Base-by-base conservation (phyloP, 2,797 vertebrate species). In the Acridotheres tristis region DNA sequence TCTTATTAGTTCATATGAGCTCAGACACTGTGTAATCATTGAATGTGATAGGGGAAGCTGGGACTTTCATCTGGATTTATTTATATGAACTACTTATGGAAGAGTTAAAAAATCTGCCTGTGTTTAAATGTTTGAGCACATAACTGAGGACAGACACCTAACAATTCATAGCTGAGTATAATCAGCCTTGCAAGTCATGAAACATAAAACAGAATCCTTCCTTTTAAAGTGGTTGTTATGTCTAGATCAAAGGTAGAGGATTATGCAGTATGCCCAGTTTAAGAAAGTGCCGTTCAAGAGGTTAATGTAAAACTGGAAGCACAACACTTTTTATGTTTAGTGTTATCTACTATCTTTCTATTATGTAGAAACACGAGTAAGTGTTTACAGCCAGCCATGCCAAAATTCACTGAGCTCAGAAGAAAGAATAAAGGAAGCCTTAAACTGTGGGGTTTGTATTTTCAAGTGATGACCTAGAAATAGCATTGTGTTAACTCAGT, bases 171-270 rank as follows among this genome's bases (percentile, higher is more conserved):
- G 59, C 69, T 75, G 82, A 43, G 25, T 89, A 16, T 85, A 89
- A 88, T 94, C 76, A 78, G 32, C 62, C 86, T 81, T 81, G 68
- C 66, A 94, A 5, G 8, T 57, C 22, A 48, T 92, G 91, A 94
- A 92, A 68, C 67, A 85, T 74, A 55, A 85, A 85, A 8, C 40
- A 32, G 82, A 90, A 77, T 72, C 42, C n/a, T 94, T 95, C 78
- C 30, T 82, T 78, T 85, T 88, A 74, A 94, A 92, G 67, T 1
- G 1, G 55, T 58, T 89, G 55, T 58, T 89, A 94, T 89, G 27
- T 38, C 43, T 85, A 94, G 77, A 94, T 97, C 81, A 96, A 94
- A 95, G 81, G 73, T 45, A 65, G 21, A 71, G 36, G 63, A 84
- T 93, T 91, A 84, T 68, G 38, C 36, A 61, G 62, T 36, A 75